Base-by-base conservation (phyloP, 2,797 vertebrate genomes). In the Chrosomus eos region DNA sequence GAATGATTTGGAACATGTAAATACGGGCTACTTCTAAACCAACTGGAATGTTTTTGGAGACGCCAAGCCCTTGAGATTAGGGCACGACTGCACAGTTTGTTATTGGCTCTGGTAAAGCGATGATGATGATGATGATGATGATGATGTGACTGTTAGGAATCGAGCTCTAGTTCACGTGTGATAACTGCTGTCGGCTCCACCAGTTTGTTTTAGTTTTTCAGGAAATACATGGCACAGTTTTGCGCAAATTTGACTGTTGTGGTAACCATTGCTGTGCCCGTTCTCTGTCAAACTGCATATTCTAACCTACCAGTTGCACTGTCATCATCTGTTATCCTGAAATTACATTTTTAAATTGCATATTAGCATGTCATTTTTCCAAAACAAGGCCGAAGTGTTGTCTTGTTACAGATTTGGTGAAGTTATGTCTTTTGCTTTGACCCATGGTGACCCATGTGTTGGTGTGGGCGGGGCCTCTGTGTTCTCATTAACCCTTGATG, bases 381-480 rank as follows among this genome's bases (percentile, higher is more conserved):
- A 1, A 38, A 80, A 43, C 19, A 33, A 83, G 26, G 51, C 64
- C 14, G 33, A 58, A 48, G 9, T 51, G 21, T 83, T 53, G 16
- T 74, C 64, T 77, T 13, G 68, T 58, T 43, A 58, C 48, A 38
- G 23, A 73, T 75, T 60, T 55, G 45, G 55, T 45, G 55, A 83
- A n/a, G 60, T 76, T 73, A 31, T 71, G 66, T 53, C 53, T 73
- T 68, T 86, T 82, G 43, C 75, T 71, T 87, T 66, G 90, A 81
- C 83, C 72, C 78, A 78, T 82, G 53, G 74, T 83, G 68, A 80
- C 67, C 88, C 83, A 83, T 36, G 55, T 60, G 55, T 31, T 87
- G 82, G 88, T 89, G 89, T 89, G 88, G 83, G 90, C 85, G 88
- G 88, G 90, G 91, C 90, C 90, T 95, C 92, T 88, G 90, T 93